phyloP scores from a whole-genome alignment of 2,113 vertebrate genomes.

The Trematocara nigrifrons region DNA sequence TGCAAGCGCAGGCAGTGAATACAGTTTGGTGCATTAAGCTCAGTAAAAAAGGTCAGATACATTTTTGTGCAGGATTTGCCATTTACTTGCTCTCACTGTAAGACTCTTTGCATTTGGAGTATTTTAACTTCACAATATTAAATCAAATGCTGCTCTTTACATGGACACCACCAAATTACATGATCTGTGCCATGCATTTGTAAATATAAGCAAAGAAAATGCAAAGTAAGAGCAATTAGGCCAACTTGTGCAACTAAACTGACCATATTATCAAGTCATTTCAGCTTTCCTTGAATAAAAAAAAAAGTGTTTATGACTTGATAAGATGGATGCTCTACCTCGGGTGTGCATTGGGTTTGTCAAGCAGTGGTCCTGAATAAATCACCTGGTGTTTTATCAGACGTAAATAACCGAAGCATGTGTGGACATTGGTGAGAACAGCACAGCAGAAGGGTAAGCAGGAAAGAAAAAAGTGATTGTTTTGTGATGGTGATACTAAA shows the following conservation, averaged over 20 bases:
- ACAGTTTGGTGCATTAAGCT: not conserved
- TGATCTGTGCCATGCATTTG: not conserved
- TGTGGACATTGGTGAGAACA: not conserved
- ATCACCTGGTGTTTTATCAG: not conserved
- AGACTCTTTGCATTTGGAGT: not conserved
- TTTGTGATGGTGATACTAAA: not conserved
- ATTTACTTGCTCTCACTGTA: conserved; percentile 7
- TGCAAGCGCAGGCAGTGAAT: conserved; percentile 26
- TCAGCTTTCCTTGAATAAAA: not conserved
- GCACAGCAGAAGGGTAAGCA: not conserved
- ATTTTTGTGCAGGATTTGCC: not conserved
- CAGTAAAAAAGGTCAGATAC: not conserved
- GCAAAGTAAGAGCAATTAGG: not conserved
- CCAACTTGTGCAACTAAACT: not conserved
- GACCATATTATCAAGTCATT: conserved; percentile 14
- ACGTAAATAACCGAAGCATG: not conserved
- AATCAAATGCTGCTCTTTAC: not conserved
- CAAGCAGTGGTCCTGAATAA: not conserved
- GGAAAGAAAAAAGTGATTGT: not conserved
- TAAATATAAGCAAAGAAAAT: not conserved
- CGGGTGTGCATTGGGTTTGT: not conserved
- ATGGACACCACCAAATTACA: not conserved
- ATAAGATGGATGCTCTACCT: not conserved
- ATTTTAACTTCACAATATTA: not conserved
- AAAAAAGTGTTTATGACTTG: not conserved